Evolutionary conservation across 2,797 vertebrate genomes (phyloP).

Genomic region (Protonibea diacanthus): DNA sequence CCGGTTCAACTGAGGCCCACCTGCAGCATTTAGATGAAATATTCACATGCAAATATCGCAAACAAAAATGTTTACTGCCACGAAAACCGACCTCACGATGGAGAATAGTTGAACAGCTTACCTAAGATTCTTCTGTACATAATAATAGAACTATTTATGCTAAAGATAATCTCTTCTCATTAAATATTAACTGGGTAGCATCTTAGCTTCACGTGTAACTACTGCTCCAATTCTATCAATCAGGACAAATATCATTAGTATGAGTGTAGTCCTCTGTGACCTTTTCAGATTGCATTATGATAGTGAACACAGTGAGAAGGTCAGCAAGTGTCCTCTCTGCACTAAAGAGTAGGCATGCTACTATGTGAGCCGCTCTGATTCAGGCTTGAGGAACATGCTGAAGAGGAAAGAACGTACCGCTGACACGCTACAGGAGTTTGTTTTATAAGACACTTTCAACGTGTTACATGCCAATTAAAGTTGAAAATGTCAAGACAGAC

Average conservation of each 20-base stretch:
- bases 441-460: conserved; percentile 9
- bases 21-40: neutral
- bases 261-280: conserved; percentile 73
- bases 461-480: neutral
- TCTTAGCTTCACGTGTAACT: conserved; percentile 49
- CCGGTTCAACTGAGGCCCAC: neutral
- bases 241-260: conserved; percentile 70
- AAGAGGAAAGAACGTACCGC: conserved; percentile 22
- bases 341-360: conserved; percentile 40
- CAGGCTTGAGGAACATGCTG: conserved; percentile 31
- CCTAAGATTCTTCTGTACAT: conserved; percentile 5
- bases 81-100: neutral
- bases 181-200: conserved; percentile 44
- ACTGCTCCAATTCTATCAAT: conserved; percentile 62
- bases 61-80: neutral
- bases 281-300: conserved; percentile 80
- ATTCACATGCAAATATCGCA: conserved; percentile 3
- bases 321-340: conserved; percentile 65
- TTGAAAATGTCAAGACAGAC: conserved; percentile 18
- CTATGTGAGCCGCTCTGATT: conserved; percentile 47
- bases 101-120: conserved; percentile 1
- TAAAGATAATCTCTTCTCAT: conserved; percentile 45
- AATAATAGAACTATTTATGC: conserved; percentile 3
- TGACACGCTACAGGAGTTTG: neutral
- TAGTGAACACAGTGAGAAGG: conserved; percentile 76